Conservation (phyloP, 2,113 vertebrate genomes). For the Anguilla japonica region DNA sequence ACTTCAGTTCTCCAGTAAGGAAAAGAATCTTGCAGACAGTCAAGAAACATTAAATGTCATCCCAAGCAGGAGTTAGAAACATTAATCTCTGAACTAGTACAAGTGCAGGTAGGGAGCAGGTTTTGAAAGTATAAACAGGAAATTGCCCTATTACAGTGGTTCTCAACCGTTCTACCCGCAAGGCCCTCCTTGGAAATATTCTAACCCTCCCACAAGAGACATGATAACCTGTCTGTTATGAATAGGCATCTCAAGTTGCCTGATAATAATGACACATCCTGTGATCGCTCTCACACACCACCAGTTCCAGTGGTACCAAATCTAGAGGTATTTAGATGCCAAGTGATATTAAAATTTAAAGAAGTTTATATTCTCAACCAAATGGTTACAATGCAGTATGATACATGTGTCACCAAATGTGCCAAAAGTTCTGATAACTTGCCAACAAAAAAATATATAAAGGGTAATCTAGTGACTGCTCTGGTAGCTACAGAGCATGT, state of each 20-base stretch:
- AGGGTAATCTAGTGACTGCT: too few species aligned
- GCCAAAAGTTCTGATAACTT: too few species aligned
- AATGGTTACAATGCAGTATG: too few species aligned
- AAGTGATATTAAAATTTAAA: background rate
- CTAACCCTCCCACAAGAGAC: too few species aligned
- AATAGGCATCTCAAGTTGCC: background rate
- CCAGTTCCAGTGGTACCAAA: background rate
- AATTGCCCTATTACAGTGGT: background rate
- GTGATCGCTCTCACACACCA: background rate
- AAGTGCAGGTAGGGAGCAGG: background rate
- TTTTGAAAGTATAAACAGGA: background rate
- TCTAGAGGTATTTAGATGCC: background rate
- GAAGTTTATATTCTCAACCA: too few species aligned
- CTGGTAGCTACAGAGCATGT: too few species aligned
- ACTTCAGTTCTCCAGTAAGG: conserved; percentile 37
- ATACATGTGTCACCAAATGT: too few species aligned
- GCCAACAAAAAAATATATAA: too few species aligned
- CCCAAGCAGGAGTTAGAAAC: background rate
- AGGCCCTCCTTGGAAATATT: too few species aligned
- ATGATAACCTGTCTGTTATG: background rate
- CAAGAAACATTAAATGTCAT: conserved; percentile 13
- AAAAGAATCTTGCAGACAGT: conserved; percentile 21
- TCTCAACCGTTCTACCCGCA: too few species aligned
- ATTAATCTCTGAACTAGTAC: background rate
- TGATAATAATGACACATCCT: background rate